Evolutionary conservation across 2,888 invertebrate genomes (phyloP).

Genomic region (Escarpia spicata): DNA sequence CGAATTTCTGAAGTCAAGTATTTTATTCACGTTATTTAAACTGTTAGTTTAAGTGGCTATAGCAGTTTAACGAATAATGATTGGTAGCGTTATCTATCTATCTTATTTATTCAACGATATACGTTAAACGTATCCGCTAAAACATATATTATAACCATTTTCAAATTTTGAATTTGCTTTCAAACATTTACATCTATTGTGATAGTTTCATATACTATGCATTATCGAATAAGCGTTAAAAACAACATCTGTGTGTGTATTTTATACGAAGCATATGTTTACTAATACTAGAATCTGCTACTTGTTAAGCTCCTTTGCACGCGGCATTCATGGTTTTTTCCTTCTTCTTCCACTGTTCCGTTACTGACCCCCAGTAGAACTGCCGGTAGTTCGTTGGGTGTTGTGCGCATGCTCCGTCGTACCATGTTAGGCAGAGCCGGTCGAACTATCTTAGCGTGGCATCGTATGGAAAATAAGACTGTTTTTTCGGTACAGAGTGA

Average conservation of each 20-base stretch:
- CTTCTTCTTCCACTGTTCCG: background rate
- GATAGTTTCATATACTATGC: background rate
- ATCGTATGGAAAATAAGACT: constrained; percentile 16
- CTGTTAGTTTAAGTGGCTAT: too few relatives aligned
- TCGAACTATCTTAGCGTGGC: background rate
- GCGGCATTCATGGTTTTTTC: background rate
- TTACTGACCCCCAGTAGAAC: background rate
- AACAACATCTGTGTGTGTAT: background rate
- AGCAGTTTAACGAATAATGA: too few relatives aligned
- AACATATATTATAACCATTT: background rate
- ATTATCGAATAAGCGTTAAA: background rate
- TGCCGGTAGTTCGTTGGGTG: background rate
- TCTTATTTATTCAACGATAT: background rate
- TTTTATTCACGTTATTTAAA: background rate
- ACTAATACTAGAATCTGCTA: background rate
- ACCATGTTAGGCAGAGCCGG: constrained; percentile 3
- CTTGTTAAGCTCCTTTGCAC: background rate
- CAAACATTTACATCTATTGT: background rate
- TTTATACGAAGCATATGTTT: background rate
- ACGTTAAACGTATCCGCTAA: background rate
- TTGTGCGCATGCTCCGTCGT: background rate
- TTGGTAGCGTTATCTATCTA: too few relatives aligned
- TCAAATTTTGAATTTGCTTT: background rate
- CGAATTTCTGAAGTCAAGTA: background rate
- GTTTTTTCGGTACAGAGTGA: background rate